Evolutionary conservation across 2,888 invertebrate species (phyloP).

Genomic region (Campoplex nolae): DNA sequence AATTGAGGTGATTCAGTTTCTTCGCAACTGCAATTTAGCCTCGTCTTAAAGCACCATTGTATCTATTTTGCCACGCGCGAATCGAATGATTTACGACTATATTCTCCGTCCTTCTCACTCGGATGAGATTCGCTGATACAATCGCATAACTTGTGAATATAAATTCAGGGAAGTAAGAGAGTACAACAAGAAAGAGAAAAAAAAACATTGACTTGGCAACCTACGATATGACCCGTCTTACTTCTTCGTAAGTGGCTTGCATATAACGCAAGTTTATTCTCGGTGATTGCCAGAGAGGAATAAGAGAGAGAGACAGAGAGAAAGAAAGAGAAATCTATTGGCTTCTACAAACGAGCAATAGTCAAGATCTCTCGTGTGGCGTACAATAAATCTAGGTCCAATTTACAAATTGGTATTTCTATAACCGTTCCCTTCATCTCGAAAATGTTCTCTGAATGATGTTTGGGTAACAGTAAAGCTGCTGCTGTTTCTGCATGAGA

Average conservation of each 20-base stretch:
- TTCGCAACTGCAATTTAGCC: conserved; percentile 21
- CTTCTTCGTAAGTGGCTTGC: conserved; percentile 46
- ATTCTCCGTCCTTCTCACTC: conserved; percentile 8
- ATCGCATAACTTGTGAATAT: conserved; percentile 38
- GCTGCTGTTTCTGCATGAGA: not conserved
- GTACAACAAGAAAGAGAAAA: not conserved
- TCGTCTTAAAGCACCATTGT: conserved; percentile 4
- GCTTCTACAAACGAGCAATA: conserved; percentile 47
- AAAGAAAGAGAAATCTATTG: conserved; percentile 40
- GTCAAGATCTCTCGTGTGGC: conserved; percentile 4
- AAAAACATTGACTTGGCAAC: conserved; percentile 47
- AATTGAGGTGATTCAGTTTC: conserved; percentile 26
- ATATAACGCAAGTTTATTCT: conserved; percentile 56
- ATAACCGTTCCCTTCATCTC: conserved; percentile 50
- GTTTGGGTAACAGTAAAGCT: conserved; percentile 22
- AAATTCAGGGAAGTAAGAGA: conserved; percentile 33
- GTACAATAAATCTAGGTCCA: conserved; percentile 55
- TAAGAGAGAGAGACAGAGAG: conserved; percentile 24
- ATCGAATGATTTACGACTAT: conserved; percentile 49
- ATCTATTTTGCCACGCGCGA: conserved; percentile 23
- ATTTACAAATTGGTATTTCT: conserved; percentile 64
- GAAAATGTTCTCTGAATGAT: conserved; percentile 20
- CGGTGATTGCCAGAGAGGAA: conserved; percentile 39
- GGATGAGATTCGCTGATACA: conserved; percentile 38
- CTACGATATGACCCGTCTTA: conserved; percentile 50